Evolutionary conservation across 2,113 vertebrate species (phyloP).

Genomic region (Ptilonorhynchus violaceus): DNA sequence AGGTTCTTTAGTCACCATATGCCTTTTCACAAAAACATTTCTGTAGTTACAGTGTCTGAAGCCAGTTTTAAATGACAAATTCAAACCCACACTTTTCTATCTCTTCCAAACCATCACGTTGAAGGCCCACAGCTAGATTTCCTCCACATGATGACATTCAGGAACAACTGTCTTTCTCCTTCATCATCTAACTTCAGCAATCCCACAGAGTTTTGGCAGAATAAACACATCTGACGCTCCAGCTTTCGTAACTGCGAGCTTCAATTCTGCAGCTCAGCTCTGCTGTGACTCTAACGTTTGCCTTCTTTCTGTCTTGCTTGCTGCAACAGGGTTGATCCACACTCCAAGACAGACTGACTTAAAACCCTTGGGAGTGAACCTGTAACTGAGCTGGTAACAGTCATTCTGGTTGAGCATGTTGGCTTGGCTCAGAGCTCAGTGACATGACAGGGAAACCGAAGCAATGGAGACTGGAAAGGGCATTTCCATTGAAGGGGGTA

Average conservation of each 20-base stretch:
- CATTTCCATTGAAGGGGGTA: background rate
- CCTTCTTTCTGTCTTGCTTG: background rate
- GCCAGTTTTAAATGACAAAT: background rate
- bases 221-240: background rate
- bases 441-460: background rate
- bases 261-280: background rate
- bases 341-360: background rate
- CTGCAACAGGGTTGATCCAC: background rate
- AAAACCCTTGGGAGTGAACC: background rate
- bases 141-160: background rate
- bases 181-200: background rate
- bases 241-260: background rate
- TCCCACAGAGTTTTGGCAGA: background rate
- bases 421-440: background rate
- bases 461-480: background rate
- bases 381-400: background rate
- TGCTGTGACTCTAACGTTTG: background rate
- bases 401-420: background rate
- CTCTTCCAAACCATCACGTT: background rate
- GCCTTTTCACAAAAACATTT: background rate
- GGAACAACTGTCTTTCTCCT: background rate
- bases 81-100: rapidly evolving
- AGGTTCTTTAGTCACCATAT: background rate
- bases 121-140: background rate
- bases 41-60: background rate